Conservation (phyloP, 2,888 invertebrate genomes). For the Trachelus tabidus region DNA sequence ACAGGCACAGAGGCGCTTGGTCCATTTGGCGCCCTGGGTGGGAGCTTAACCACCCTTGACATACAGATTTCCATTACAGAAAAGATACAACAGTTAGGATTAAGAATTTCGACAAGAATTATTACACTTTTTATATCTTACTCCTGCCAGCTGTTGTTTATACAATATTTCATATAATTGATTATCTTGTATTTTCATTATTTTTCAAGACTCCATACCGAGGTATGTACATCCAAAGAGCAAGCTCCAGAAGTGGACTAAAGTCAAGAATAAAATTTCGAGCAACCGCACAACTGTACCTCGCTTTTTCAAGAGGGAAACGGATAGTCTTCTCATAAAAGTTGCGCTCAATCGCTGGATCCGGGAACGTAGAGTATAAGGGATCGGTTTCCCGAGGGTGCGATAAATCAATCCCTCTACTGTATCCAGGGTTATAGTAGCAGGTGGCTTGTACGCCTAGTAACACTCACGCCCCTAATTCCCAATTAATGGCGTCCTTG, state of each 20-base stretch:
- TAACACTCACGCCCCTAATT: slow-evolving; percentile 61
- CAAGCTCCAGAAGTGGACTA: not conserved
- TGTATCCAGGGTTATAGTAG: slow-evolving; percentile 45
- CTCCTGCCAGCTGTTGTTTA: not conserved
- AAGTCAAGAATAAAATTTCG: not conserved
- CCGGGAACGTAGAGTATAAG: not conserved
- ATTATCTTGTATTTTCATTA: not conserved
- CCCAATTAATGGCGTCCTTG: slow-evolving; percentile 59
- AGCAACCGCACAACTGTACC: not conserved
- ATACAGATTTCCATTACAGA: not conserved
- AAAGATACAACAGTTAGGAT: not conserved
- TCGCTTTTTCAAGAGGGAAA: not conserved
- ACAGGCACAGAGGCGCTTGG: slow-evolving; percentile 20
- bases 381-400: slow-evolving; percentile 48
- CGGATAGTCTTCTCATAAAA: not conserved
- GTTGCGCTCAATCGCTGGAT: not conserved
- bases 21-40: not conserved
- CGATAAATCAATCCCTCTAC: slow-evolving; percentile 62
- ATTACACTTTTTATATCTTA: not conserved
- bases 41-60: not conserved
- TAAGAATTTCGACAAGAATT: not conserved
- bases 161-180: not conserved
- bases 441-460: slow-evolving; percentile 61
- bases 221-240: not conserved
- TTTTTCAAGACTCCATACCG: not conserved